These are phyloP conservation scores for Sebastes minor DNA, from an alignment of 2,797 vertebrate genomes.

Conservation along the genomic window DNA sequence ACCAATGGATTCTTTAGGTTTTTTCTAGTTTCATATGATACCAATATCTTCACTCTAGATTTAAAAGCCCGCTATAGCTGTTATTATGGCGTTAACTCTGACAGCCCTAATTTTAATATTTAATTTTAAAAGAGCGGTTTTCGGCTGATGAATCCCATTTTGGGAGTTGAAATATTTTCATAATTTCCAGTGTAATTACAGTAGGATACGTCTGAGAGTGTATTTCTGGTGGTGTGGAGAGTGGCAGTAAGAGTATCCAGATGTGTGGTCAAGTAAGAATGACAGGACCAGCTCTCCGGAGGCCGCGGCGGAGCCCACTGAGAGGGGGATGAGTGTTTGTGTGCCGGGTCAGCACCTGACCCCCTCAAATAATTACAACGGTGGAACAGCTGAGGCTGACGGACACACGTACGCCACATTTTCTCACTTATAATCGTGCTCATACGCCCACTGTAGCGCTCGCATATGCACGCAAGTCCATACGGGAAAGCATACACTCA, in stretches of 20 bases:
- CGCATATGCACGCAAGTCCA: constrained; percentile 4
- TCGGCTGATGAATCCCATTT: not conserved
- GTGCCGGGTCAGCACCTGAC: constrained; percentile 70
- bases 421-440: constrained; percentile 26
- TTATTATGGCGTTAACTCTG: too few species aligned
- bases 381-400: constrained; percentile 61
- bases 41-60: too few species aligned
- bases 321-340: constrained; percentile 68
- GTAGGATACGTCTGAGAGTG: not conserved
- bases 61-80: rapidly evolving
- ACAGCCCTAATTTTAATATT: not conserved
- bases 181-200: constrained; percentile 37
- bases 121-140: not conserved
- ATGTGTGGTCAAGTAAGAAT: constrained; percentile 56
- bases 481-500: not conserved
- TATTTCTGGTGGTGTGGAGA: constrained; percentile 8
- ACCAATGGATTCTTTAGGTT: too few species aligned
- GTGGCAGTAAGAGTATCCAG: constrained; percentile 63
- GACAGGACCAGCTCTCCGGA: constrained; percentile 39
- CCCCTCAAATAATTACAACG: constrained; percentile 68
- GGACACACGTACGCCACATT: constrained; percentile 44
- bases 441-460: not conserved
- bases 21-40: too few species aligned
- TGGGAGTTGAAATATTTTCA: constrained; percentile 37
- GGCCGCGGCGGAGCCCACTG: constrained; percentile 23